Percentiles rank a stretch among this genome's conserved stretches.
These are phyloP conservation scores for Telmatherina bonti DNA, from an alignment of 2,797 vertebrate genomes.

Conservation along the genomic window DNA sequence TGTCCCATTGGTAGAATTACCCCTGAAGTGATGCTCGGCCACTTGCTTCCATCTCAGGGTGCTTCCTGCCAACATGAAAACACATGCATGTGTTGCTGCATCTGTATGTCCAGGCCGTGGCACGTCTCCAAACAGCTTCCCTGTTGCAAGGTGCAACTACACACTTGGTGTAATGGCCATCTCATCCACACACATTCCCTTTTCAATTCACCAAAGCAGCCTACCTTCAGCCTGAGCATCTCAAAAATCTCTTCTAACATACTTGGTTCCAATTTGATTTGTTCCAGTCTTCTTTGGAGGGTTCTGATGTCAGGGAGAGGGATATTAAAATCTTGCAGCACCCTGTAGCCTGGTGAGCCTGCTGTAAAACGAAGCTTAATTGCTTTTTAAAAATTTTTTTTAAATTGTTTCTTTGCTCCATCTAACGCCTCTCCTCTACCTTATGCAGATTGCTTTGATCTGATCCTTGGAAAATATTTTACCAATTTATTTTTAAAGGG, in stretches of 20 bases:
- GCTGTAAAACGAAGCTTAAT: too few species aligned
- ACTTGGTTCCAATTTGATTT: neutral
- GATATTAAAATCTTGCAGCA: neutral
- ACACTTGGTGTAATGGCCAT: constrained; percentile 3
- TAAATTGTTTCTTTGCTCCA: too few species aligned
- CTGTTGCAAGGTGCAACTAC: constrained; percentile 1
- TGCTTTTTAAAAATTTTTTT: too few species aligned
- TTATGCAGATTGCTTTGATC: too few species aligned
- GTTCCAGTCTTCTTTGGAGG: constrained; percentile 1
- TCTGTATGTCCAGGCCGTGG: neutral
- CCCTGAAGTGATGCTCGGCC: too few species aligned
- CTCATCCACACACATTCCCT: neutral
- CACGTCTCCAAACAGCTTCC: too few species aligned
- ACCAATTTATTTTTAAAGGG: too few species aligned
- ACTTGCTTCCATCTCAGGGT: too few species aligned
- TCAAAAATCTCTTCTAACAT: neutral
- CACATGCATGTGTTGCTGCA: constrained; percentile 8
- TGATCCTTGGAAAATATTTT: too few species aligned
- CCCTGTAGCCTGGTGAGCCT: neutral
- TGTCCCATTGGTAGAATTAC: too few species aligned
- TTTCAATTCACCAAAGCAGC: too few species aligned
- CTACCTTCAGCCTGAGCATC: neutral
- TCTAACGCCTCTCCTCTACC: too few species aligned
- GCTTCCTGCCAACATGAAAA: constrained; percentile 7
- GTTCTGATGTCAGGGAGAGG: neutral